phyloP scores from a whole-genome alignment of 2,113 vertebrate genomes.

The Hydropotes inermis region DNA sequence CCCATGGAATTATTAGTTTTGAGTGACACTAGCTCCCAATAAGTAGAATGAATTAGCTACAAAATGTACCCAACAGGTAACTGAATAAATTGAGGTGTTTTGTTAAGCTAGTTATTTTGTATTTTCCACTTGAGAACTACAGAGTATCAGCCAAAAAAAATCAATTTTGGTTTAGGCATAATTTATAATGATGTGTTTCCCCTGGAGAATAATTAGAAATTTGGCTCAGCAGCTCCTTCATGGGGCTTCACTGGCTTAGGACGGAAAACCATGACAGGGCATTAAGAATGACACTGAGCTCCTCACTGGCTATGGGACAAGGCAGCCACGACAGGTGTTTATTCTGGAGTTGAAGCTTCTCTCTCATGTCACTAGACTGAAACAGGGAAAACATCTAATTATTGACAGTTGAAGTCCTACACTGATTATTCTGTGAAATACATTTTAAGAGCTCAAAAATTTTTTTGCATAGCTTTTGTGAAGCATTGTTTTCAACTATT shows the following conservation, averaged over 20 bases:
- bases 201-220: not conserved
- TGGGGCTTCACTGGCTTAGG: not conserved
- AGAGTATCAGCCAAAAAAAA: constrained; percentile 7
- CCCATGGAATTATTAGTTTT: not conserved
- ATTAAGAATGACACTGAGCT: not conserved
- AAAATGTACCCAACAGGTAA: not conserved
- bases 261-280: not conserved
- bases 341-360: not conserved
- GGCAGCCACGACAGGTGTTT: not conserved
- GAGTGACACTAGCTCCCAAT: not conserved
- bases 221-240: not conserved
- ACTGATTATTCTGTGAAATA: not conserved
- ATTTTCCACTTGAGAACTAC: constrained; percentile 38
- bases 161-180: constrained; percentile 20
- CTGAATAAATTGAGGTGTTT: not conserved
- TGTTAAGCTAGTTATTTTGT: constrained; percentile 14
- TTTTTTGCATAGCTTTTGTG: not conserved
- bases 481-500: not conserved
- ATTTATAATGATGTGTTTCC: constrained; percentile 1
- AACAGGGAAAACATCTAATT: not conserved
- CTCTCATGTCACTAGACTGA: not conserved
- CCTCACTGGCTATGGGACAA: not conserved
- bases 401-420: not conserved
- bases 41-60: not conserved
- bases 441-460: not conserved